phyloP scores from a whole-genome alignment of 2,888 invertebrate genomes.

The Barypeithes pellucidus region DNA sequence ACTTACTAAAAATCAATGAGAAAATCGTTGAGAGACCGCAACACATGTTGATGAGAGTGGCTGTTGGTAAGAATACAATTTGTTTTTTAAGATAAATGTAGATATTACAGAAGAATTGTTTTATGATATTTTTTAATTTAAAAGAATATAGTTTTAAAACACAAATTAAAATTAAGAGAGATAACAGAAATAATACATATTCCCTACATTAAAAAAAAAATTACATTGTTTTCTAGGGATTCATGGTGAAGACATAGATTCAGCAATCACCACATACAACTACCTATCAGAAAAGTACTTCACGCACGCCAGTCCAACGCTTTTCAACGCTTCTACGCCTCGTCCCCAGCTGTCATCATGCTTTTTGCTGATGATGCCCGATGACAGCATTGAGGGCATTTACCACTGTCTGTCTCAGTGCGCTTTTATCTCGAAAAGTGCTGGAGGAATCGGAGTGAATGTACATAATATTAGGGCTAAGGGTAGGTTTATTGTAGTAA shows the following conservation, averaged over 20 bases:
- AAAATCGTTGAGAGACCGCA: constrained; percentile 97
- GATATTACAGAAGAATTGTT: too few relatives aligned
- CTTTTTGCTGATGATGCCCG: constrained; percentile 94
- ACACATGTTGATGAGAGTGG: constrained; percentile 98
- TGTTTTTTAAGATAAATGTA: too few relatives aligned
- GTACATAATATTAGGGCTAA: constrained; percentile 95
- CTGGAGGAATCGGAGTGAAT: constrained; percentile 97
- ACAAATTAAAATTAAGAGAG: too few relatives aligned
- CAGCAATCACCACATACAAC: constrained; percentile 96
- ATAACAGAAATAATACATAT: too few relatives aligned
- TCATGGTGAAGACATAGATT: constrained; percentile 93
- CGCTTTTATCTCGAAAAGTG: constrained; percentile 96
- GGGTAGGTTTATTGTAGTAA: constrained; percentile 35
- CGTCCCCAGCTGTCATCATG: constrained; percentile 96
- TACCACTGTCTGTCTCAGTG: constrained; percentile 93
- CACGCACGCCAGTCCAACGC: constrained; percentile 97
- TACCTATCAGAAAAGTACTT: constrained; percentile 95
- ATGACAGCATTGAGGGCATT: constrained; percentile 97
- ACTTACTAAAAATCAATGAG: constrained; percentile 91
- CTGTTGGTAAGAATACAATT: constrained; percentile 78
- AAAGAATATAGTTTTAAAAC: too few relatives aligned
- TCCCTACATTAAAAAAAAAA: too few relatives aligned
- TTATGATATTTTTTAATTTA: too few relatives aligned
- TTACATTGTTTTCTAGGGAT: constrained; percentile 85
- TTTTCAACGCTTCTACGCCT: constrained; percentile 95